Percentiles rank a stretch among this genome's conserved stretches.
Conservation (phyloP, 2,797 vertebrate species). For the Eutrigla gurnardus region DNA sequence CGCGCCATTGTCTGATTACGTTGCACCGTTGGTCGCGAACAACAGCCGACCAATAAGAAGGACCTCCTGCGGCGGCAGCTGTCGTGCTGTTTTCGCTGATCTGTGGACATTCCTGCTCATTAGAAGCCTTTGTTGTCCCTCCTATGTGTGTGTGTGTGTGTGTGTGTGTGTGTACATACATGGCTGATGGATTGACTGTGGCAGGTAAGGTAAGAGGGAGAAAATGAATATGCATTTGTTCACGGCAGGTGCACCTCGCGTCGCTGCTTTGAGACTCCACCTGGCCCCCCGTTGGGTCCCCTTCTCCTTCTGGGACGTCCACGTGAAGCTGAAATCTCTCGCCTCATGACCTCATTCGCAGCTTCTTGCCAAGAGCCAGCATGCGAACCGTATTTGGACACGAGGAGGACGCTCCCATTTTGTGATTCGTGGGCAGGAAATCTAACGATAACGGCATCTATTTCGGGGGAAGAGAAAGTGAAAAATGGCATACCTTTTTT, state of each 20-base stretch:
- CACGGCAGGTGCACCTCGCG: slow-evolving; percentile 44
- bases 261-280: slow-evolving; percentile 37
- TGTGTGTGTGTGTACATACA: slow-evolving; percentile 18
- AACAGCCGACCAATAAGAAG: slow-evolving; percentile 63
- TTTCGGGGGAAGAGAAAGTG: slow-evolving; percentile 12
- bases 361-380: slow-evolving; percentile 48
- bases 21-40: slow-evolving; percentile 39
- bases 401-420: slow-evolving; percentile 48
- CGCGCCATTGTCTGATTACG: slow-evolving; percentile 61
- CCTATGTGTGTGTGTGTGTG: slow-evolving; percentile 9
- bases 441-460: slow-evolving; percentile 32
- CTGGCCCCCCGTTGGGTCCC: slow-evolving; percentile 44
- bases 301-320: slow-evolving; percentile 27
- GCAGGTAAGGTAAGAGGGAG: slow-evolving; percentile 61
- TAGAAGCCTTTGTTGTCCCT: slow-evolving; percentile 61
- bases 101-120: slow-evolving; percentile 73
- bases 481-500: background rate
- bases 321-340: slow-evolving; percentile 25
- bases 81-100: slow-evolving; percentile 65
- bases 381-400: slow-evolving; percentile 77
- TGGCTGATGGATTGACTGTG: slow-evolving; percentile 61
- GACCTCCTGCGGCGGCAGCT: slow-evolving; percentile 59
- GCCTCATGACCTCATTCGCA: slow-evolving; percentile 48
- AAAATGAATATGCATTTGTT: slow-evolving; percentile 62
- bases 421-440: background rate